Base-by-base conservation (phyloP, 2,797 vertebrate species). In the Centroberyx gerrardi region DNA sequence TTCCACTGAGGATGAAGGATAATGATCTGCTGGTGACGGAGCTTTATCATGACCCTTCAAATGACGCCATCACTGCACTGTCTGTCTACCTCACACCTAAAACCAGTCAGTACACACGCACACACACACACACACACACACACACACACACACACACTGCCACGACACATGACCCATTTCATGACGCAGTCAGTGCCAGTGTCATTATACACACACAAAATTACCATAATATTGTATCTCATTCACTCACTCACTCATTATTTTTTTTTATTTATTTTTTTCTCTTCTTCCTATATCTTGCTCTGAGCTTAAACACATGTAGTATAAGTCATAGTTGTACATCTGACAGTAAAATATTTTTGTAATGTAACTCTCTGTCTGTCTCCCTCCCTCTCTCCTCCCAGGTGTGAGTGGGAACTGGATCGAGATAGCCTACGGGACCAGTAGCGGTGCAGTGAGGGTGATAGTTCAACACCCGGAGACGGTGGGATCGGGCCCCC, bases 71-170 rank as follows among this genome's bases (percentile, higher is more conserved):
- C 87, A 99, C 98, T 27, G 97, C 98, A 0, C 95, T 99, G 81
- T 99, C 98, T 42, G 98, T 99, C 87, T 99, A 99, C 94, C 96
- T 99, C 91, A 99, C 97, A 3, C 97, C 98, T n/a, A 99, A 99
- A 93, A 99, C 98, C 89, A 99, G 98, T 99, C 60, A 94, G 97
- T 95, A 42, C 65, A 10, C n/a, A 52, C 29, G 49, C n/a, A 46
- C 18, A n/a, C 13, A 53, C 42, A 38, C n/a, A 61, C 22, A 28
- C 51, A 10, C 18, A 63, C 61, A 62, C 27, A 2, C 42, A 59
- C 55, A 38, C 44, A 48, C 53, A 48, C 54, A 31, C 42, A 42
- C 58, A 60, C 58, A 22, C 33, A 38, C 58, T 22, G 22, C 22
- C 22, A 22, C 1, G 22, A 22, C 22, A 22, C 22, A 22, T 22